phyloP scores from a whole-genome alignment of 2,797 vertebrate species.

The Thaleichthys pacificus region DNA sequence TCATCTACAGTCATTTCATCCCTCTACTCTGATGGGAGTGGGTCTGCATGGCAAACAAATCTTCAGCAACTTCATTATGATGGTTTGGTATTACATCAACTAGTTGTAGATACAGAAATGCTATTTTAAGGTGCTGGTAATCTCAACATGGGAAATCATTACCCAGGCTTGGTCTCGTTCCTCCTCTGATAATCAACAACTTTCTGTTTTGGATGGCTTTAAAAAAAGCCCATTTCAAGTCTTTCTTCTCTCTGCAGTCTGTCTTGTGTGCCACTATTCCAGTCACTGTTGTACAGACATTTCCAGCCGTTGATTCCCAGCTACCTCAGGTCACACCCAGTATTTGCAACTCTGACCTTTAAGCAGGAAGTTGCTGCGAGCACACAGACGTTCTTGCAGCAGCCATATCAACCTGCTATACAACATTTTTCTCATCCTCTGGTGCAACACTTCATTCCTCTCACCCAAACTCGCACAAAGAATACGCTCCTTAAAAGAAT shows the following conservation, averaged over 20 bases:
- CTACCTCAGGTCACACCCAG: slow-evolving; percentile 48
- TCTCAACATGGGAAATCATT: neutral
- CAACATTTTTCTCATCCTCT: slow-evolving; percentile 44
- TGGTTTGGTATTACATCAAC: slow-evolving; percentile 27
- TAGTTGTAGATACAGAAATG: slow-evolving; percentile 14
- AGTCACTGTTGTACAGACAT: slow-evolving; percentile 54
- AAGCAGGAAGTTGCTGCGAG: slow-evolving; percentile 64
- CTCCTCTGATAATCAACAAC: neutral
- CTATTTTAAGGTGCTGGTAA: neutral
- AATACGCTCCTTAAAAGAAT: no score
- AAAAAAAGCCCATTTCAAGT: slow-evolving; percentile 7
- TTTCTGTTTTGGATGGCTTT: neutral
- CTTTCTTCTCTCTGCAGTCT: slow-evolving; percentile 21
- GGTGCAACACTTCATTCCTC: neutral
- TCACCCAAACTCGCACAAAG: slow-evolving; percentile 17
- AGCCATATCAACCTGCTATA: slow-evolving; percentile 56
- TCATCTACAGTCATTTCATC: slow-evolving; percentile 32
- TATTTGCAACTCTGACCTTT: slow-evolving; percentile 69
- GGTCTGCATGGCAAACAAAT: neutral
- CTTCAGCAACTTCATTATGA: neutral
- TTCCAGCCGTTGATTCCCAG: slow-evolving; percentile 54
- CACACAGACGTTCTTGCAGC: slow-evolving; percentile 39
- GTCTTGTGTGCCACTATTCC: slow-evolving; percentile 25
- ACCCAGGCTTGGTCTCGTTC: neutral
- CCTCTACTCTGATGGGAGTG: slow-evolving; percentile 42